Percentiles rank a stretch among this genome's conserved stretches.
Conservation (phyloP, 2,113 vertebrate species). For the Nycticryphes semicollaris region DNA sequence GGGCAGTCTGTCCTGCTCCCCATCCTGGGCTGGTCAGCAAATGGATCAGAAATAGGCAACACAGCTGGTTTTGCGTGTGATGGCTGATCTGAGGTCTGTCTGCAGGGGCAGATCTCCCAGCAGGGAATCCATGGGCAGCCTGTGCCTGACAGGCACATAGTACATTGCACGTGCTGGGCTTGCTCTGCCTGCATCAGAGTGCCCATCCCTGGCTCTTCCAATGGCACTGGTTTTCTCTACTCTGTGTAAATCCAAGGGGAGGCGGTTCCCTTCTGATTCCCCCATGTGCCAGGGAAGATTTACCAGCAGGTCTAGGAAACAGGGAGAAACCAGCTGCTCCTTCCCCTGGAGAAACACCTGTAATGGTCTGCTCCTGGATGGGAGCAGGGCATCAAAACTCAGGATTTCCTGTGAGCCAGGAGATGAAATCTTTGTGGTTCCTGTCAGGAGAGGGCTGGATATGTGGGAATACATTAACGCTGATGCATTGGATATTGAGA, state of each 20-base stretch:
- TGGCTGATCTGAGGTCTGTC: not conserved
- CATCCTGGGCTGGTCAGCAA: not conserved
- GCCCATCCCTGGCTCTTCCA: not conserved
- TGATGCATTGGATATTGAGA: fast-evolving
- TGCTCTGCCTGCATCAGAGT: fast-evolving
- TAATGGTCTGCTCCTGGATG: not conserved
- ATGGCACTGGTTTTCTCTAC: not conserved
- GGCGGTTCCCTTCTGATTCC: fast-evolving
- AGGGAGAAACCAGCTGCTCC: fast-evolving
- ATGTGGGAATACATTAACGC: not conserved
- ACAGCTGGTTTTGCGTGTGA: not conserved
- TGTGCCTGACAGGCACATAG: fast-evolving
- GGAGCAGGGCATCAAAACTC: not conserved
- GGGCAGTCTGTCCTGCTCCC: not conserved
- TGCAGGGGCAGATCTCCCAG: not conserved
- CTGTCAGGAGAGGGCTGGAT: not conserved
- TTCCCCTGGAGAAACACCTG: not conserved
- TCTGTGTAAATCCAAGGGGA: not conserved
- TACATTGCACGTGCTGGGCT: fast-evolving
- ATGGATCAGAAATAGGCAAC: not conserved
- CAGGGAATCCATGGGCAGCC: not conserved
- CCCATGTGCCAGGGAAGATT: not conserved
- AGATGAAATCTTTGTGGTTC: not conserved
- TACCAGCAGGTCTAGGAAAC: not conserved
- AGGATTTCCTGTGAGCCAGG: fast-evolving